Evolutionary conservation across 2,888 invertebrate species (phyloP).

Genomic region (Galerucella calmariensis): DNA sequence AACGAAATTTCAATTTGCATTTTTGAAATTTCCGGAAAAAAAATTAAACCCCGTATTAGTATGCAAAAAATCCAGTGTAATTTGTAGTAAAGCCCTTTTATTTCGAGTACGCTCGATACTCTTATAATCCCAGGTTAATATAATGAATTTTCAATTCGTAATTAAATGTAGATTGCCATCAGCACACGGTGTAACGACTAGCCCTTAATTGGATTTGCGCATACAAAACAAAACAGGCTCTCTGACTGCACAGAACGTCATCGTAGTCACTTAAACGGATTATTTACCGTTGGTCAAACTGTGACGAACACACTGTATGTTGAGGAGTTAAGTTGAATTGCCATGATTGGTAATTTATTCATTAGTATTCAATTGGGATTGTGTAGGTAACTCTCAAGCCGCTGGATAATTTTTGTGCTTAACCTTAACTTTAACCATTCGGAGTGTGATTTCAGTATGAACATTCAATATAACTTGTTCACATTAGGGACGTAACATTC

Average conservation of each 20-base stretch:
- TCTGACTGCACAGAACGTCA: conserved; percentile 36
- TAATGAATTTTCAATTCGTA: conserved; percentile 52
- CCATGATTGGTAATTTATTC: background rate
- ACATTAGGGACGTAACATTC: no score
- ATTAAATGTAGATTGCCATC: conserved; percentile 50
- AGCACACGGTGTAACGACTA: conserved; percentile 27
- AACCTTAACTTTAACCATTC: no score
- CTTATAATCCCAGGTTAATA: conserved; percentile 50
- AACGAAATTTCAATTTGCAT: conserved; percentile 20
- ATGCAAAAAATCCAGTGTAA: conserved; percentile 24
- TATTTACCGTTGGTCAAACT: conserved; percentile 15
- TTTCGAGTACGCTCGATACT: conserved; percentile 38
- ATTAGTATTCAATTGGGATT: background rate
- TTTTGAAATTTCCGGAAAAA: conserved; percentile 16
- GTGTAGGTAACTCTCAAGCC: no score
- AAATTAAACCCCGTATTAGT: conserved; percentile 1
- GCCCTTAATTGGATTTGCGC: conserved; percentile 36
- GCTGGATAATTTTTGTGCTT: no score
- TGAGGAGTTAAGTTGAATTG: background rate
- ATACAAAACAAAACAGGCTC: conserved; percentile 42
- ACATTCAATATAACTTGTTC: no score
- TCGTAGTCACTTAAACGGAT: conserved; percentile 22
- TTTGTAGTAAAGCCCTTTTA: conserved; percentile 29
- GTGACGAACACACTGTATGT: conserved; percentile 27
- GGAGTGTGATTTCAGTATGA: no score